Evolutionary conservation across 2,797 vertebrate species (phyloP).

Genomic region (Bothrops alternatus): DNA sequence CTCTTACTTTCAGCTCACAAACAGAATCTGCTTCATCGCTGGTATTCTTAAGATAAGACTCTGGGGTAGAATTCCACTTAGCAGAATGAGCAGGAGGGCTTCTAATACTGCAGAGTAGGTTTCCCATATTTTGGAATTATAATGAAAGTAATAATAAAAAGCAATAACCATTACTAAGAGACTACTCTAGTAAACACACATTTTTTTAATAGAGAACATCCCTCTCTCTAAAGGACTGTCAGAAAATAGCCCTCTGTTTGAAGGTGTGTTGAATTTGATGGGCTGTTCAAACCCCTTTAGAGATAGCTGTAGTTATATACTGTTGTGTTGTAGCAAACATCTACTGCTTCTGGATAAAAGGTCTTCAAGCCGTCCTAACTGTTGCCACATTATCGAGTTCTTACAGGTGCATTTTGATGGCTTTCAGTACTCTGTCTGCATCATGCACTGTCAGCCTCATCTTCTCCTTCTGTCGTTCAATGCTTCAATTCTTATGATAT

Average conservation of each 20-base stretch:
- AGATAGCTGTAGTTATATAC: background rate
- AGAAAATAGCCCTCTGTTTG: background rate
- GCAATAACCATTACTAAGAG: background rate
- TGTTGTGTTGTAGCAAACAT: background rate
- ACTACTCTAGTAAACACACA: background rate
- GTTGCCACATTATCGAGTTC: background rate
- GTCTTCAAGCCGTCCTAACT: background rate
- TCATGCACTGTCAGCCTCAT: background rate
- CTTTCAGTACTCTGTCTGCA: background rate
- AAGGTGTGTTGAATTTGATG: background rate
- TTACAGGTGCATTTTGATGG: background rate
- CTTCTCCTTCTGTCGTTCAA: background rate
- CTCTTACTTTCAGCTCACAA: background rate
- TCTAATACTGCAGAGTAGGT: background rate
- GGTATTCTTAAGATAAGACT: background rate
- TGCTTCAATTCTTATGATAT: background rate
- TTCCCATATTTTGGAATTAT: background rate
- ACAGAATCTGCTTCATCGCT: background rate
- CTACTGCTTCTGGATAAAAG: background rate
- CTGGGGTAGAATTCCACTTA: background rate
- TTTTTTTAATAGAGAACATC: background rate
- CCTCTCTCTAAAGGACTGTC: background rate
- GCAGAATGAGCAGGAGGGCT: background rate
- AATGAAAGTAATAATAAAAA: background rate
- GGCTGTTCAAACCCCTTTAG: background rate